Evolutionary conservation across 30 jellyfish, hydroid and myxozoan genomes (phyloP).

Genomic region (Chrysaora quinquecirrha): DNA sequence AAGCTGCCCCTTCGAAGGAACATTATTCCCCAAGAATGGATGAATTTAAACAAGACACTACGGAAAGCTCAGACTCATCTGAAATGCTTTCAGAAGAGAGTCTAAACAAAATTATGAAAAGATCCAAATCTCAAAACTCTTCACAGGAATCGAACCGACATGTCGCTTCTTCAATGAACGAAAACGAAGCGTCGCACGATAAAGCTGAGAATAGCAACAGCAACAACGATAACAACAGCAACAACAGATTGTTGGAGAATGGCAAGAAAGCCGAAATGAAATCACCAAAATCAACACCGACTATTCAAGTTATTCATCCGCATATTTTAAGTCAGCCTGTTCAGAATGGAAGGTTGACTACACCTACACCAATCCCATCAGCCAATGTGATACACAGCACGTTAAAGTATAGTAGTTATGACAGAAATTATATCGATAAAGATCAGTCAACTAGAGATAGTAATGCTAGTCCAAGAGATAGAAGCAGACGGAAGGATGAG

Average conservation of each 20-base stretch:
- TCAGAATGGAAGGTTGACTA: conserved; percentile 4
- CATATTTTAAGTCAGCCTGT: conserved; percentile 23
- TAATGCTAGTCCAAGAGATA: no score
- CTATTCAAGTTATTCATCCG: conserved; percentile 56
- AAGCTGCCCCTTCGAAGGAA: no score
- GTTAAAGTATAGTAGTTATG: conserved; percentile 33
- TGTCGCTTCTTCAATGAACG: background rate
- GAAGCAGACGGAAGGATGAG: no score
- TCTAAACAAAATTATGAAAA: background rate
- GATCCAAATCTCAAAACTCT: background rate
- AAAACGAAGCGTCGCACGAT: no score
- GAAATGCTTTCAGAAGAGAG: background rate
- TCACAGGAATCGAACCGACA: background rate
- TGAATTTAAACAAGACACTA: background rate
- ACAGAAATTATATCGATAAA: background rate
- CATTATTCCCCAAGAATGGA: background rate
- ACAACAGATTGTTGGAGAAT: background rate
- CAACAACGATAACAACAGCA: background rate
- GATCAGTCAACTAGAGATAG: background rate
- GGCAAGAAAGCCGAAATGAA: background rate
- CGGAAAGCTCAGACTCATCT: background rate
- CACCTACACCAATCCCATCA: conserved; percentile 66
- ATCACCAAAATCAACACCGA: conserved; percentile 9
- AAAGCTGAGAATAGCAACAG: no score
- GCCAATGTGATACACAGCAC: conserved; percentile 66